Evolutionary conservation across 2,113 vertebrate genomes (phyloP).

Genomic region (Ophiodon elongatus): DNA sequence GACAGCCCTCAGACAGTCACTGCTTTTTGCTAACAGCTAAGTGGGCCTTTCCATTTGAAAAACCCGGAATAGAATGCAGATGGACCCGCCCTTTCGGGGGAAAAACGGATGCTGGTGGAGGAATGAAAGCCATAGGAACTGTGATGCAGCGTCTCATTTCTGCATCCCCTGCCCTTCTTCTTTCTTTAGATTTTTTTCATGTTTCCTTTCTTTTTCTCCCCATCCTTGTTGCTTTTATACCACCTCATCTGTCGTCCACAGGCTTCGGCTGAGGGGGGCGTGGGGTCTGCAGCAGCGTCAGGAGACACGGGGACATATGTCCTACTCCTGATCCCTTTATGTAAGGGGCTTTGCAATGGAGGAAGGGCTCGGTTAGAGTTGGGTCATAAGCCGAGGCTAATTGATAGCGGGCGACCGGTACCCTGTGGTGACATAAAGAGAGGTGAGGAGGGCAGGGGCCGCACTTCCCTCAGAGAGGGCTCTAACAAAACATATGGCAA

Average conservation of each 20-base stretch:
- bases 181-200: background rate
- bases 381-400: constrained; percentile 64
- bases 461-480: background rate
- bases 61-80: background rate
- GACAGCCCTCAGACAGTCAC: no score
- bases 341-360: constrained; percentile 51
- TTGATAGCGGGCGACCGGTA: constrained; percentile 40
- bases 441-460: constrained; percentile 22
- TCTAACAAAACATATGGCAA: constrained; percentile 1
- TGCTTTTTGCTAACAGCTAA: background rate
- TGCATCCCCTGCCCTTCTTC: background rate
- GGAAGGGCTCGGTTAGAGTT: constrained; percentile 9
- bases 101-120: background rate
- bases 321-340: constrained; percentile 64
- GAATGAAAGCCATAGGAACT: background rate
- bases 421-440: constrained; percentile 8
- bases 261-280: constrained; percentile 3
- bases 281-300: constrained; percentile 33
- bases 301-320: constrained; percentile 54
- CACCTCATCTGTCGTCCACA: constrained; percentile 34
- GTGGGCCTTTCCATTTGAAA: background rate
- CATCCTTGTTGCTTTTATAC: background rate
- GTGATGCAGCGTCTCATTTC: background rate
- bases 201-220: background rate
- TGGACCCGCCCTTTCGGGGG: background rate